A percentile compares a stretch with the other conserved stretches of the same genome.
phyloP scores from a whole-genome alignment of 2,888 invertebrate species.

The Vandiemenella viatica region DNA sequence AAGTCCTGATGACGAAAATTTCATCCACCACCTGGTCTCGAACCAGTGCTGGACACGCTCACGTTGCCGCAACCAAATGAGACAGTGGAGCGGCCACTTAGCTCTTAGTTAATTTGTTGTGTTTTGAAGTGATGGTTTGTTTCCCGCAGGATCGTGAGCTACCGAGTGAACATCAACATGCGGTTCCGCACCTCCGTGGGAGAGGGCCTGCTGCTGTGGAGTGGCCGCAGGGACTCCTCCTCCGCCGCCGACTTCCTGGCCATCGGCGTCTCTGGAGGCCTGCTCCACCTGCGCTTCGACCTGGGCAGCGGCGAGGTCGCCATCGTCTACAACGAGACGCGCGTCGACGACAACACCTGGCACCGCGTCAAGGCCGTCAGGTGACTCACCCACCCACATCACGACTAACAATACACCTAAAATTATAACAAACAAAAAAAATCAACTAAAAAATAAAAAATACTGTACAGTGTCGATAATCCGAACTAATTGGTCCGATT shows the following conservation, averaged over 20 bases:
- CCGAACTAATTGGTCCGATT: too few species aligned
- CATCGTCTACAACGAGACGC: constrained; percentile 68
- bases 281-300: constrained; percentile 61
- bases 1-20: too few species aligned
- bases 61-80: too few species aligned
- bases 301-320: constrained; percentile 75
- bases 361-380: constrained; percentile 60
- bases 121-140: background rate
- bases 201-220: constrained; percentile 71
- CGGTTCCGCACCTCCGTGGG: constrained; percentile 58
- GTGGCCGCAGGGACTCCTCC: constrained; percentile 46
- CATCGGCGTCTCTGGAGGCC: constrained; percentile 66
- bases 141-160: constrained; percentile 53
- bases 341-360: constrained; percentile 81
- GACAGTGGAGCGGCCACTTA: too few species aligned
- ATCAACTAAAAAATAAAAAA: too few species aligned
- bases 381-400: constrained; percentile 31
- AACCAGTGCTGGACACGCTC: too few species aligned
- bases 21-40: too few species aligned
- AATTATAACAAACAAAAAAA: too few species aligned
- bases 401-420: too few species aligned
- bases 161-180: constrained; percentile 77
- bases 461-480: too few species aligned
- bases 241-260: constrained; percentile 62
- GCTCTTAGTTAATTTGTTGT: too few species aligned